Evolutionary conservation across 2,113 vertebrate genomes (phyloP), one percentile per base, ranked within the genome.

Genomic region (Neotragus pygmaeus): DNA sequence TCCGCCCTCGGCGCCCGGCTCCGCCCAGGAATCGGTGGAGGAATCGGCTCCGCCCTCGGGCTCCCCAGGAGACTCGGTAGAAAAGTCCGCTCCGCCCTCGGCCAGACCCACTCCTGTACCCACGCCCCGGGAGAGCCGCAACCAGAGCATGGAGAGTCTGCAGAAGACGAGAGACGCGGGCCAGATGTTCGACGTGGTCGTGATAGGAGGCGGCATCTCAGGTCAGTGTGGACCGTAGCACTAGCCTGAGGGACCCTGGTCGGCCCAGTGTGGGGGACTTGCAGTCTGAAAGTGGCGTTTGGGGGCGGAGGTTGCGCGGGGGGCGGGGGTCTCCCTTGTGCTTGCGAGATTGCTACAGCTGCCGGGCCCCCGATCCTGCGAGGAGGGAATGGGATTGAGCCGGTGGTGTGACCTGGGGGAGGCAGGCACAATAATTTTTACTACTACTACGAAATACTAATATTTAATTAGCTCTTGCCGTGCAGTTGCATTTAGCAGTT

Each of bases 151-250:
- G 98, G 95, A 47, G 90, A 88, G 49, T 93, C 87, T 2, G 53
- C 97, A 97, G 90, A 97, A 96, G 88, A 53, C 77, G 58, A 88
- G 43, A 93, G 96, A 75, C 88, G 98, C 99, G 98, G 98, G 97
- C 97, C 98, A 98, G 98, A 98, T 98, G 91, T 99, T 98, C 98
- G 99, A 99, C 33, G 99, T 99, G 64, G 98, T 99, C 51, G 99
- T 99, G 92, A 97, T 99, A 94, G 99, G 99, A 94, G 99, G 98
- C 83, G 99, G 99, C 81, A 99, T 99, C 97, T 99, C 99, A 99
- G 99, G 99, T 99, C 84, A 97, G 98, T 98, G 47, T 84, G 57
- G 80, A 88, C 87, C 1, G 2, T 33, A 49, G 21, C 14, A 9
- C 62, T 84, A 64, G 33, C 36, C 16, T 58, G 51, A 84, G 66